Evolutionary conservation across 2,113 vertebrate species (phyloP), one percentile per base, ranked within the genome.

Genomic region (Rhinogobius similis): DNA sequence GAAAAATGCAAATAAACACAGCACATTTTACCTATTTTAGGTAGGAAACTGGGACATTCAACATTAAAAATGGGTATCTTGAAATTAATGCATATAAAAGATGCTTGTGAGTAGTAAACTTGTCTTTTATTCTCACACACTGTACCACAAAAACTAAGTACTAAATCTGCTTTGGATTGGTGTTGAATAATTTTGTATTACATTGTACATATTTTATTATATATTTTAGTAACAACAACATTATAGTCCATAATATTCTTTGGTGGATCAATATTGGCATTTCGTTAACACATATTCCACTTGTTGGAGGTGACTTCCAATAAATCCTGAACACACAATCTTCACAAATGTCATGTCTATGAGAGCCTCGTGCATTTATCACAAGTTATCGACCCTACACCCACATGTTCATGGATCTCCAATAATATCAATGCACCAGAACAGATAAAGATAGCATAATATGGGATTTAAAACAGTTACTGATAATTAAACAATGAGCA

Each of bases 401-500:
- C 46, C 73, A 23, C 58, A 62, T 58, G 65, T 18, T 71, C 73
- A 91, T 78, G 58, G 77, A 90, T 86, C 23, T 52, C 72, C 69
- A 16, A 61, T 68, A 21, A 10, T 29, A 52, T 69, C 70, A 11
- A 82, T 66, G 53, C 78, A 68, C 14, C 61, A 36, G 16, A 41
- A 50, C 23, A 48, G 67, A 41, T 58, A 38, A 56, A 68, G 53
- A 58, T 55, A 65, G 66, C 68, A 63, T 75, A 69, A 82, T 63
- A 32, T 58, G 32, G 65, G 26, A 48, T 68, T 24, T 53, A 65
- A 68, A 67, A 58, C 70, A 58, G 39, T 65, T 75, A 88, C 83
- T 81, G 84, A 85, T 85, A 83, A 87, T 82, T 65, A 70, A 65
- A 72, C 67, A 11, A 10, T 46, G 62, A 83, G 75, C 76, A 82